phyloP scores from a whole-genome alignment of 1,140 invertebrate genomes.

The Drosophila subobscura region DNA sequence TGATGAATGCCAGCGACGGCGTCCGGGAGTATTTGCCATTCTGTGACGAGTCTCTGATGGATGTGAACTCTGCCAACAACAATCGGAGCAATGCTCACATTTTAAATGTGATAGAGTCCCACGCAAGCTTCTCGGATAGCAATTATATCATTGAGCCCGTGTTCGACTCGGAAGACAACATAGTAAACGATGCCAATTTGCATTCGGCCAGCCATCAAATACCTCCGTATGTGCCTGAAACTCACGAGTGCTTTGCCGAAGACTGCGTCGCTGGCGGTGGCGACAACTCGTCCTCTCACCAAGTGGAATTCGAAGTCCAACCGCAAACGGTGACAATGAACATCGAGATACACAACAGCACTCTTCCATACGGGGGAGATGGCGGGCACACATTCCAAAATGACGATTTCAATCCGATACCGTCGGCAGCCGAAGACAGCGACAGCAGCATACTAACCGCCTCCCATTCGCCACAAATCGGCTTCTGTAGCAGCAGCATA shows the following conservation, averaged over 20 bases:
- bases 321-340: slow-evolving; percentile 79
- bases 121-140: slow-evolving; percentile 38
- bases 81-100: slow-evolving; percentile 21
- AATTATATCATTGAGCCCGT: slow-evolving; percentile 47
- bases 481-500: slow-evolving; percentile 48
- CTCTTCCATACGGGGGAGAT: slow-evolving; percentile 51
- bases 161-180: slow-evolving; percentile 72
- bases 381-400: slow-evolving; percentile 69
- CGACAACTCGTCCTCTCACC: slow-evolving; percentile 53
- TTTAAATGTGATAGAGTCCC: slow-evolving; percentile 39
- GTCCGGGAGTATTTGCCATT: slow-evolving; percentile 30
- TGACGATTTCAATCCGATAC: slow-evolving; percentile 68
- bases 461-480: slow-evolving; percentile 72
- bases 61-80: slow-evolving; percentile 26
- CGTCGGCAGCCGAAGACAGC: slow-evolving; percentile 68
- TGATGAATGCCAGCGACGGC: slow-evolving; percentile 43
- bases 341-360: slow-evolving; percentile 75
- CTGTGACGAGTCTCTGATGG: slow-evolving; percentile 38
- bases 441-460: slow-evolving; percentile 73
- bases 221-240: slow-evolving; percentile 57
- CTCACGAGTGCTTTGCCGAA: slow-evolving; percentile 59
- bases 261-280: slow-evolving; percentile 55
- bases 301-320: slow-evolving; percentile 47
- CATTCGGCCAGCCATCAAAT: slow-evolving; percentile 80
- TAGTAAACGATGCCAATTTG: slow-evolving; percentile 79